phyloP scores from a whole-genome alignment of 2,113 vertebrate genomes.

The Leiothrix lutea region DNA sequence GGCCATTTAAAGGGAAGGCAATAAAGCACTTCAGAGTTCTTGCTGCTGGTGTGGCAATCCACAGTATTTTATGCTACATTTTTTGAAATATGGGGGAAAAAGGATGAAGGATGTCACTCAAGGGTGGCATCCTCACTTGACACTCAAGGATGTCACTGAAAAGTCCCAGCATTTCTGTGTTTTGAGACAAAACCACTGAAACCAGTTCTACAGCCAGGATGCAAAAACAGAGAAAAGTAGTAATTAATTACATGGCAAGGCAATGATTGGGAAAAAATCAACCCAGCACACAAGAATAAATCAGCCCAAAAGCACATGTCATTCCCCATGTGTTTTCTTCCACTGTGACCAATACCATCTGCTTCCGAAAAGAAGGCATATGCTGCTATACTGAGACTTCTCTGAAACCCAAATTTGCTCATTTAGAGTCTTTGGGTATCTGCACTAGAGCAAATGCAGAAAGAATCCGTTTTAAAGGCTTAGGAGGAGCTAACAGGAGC shows the following conservation, averaged over 20 bases:
- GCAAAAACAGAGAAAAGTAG: neutral
- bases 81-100: neutral
- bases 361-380: neutral
- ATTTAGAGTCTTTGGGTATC: neutral
- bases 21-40: neutral
- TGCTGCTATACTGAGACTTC: neutral
- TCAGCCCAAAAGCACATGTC: neutral
- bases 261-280: neutral
- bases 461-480: neutral
- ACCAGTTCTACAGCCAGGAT: neutral
- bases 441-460: neutral
- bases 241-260: neutral
- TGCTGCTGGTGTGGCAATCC: neutral
- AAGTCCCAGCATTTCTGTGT: neutral
- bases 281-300: neutral
- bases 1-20: neutral
- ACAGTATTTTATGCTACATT: neutral
- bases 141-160: neutral
- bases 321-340: neutral
- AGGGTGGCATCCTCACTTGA: neutral
- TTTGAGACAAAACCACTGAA: neutral
- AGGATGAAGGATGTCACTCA: neutral
- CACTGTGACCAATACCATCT: neutral
- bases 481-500: neutral
- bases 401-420: neutral